Percentiles rank a stretch among this genome's conserved stretches.
Conservation (phyloP, 2,113 vertebrate species). For the Sus scrofa region DNA sequence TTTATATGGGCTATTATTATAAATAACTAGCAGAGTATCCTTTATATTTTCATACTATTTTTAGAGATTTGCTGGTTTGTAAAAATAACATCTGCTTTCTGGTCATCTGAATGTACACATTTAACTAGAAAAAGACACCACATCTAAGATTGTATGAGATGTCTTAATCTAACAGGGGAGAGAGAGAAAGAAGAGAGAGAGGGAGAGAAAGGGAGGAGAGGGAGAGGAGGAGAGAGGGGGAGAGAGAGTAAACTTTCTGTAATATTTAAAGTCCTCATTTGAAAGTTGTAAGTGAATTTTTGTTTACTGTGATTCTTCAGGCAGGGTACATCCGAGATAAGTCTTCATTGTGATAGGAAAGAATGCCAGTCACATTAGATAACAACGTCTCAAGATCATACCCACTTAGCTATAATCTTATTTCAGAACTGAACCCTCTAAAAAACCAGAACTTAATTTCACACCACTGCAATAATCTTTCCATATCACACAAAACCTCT, state of each 20-base stretch:
- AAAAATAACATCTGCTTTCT: slow-evolving; percentile 6
- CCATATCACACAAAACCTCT: not conserved
- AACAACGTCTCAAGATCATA: slow-evolving; percentile 25
- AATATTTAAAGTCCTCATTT: not conserved
- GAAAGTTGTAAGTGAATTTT: slow-evolving; percentile 30
- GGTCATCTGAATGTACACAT: not conserved
- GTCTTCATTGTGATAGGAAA: not conserved
- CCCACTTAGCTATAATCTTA: not conserved
- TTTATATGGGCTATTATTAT: slow-evolving; percentile 3
- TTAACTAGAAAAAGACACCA: slow-evolving; percentile 10
- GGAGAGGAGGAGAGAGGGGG: too few species aligned
- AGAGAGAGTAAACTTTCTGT: not conserved
- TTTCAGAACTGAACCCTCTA: not conserved
- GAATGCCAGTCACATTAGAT: not conserved
- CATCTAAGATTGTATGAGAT: not conserved
- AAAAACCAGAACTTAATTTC: not conserved
- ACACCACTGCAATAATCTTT: not conserved
- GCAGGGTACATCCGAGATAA: not conserved
- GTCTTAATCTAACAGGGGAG: not conserved
- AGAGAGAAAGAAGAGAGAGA: not conserved
- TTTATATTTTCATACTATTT: slow-evolving; percentile 41
- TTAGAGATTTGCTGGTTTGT: slow-evolving; percentile 38
- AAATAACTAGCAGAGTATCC: not conserved
- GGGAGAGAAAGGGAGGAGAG: not conserved
- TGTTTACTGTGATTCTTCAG: not conserved